Evolutionary conservation across 2,113 vertebrate genomes (phyloP).

Genomic region (Martes martes): DNA sequence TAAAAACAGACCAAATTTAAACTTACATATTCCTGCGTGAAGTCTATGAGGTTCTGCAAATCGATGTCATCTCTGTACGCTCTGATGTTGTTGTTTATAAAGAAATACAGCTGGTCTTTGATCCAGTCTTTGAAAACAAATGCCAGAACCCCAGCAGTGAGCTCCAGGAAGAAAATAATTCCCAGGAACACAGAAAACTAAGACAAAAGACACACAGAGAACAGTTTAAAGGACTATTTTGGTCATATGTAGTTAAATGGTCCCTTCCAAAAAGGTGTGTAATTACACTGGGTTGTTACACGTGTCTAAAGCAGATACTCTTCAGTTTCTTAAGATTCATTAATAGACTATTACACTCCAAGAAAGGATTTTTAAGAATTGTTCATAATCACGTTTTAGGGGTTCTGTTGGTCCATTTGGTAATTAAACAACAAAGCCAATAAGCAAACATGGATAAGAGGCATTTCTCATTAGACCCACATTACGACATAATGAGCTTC

Average conservation of each 20-base stretch:
- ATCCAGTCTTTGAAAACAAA: constrained; percentile 99
- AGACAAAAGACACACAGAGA: constrained; percentile 55
- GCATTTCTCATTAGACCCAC: constrained; percentile 76
- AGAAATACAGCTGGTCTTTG: constrained; percentile 99
- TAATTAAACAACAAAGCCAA: constrained; percentile 73
- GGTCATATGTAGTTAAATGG: background rate
- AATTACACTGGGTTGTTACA: background rate
- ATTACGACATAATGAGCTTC: constrained; percentile 76
- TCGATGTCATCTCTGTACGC: constrained; percentile 98
- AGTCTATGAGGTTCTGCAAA: constrained; percentile 98
- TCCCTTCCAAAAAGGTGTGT: background rate
- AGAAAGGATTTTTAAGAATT: constrained; percentile 36
- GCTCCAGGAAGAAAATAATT: constrained; percentile 99
- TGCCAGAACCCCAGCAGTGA: constrained; percentile 96
- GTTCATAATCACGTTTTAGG: constrained; percentile 49
- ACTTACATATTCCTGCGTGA: constrained; percentile 99
- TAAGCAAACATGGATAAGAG: constrained; percentile 73
- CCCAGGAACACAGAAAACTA: constrained; percentile 99
- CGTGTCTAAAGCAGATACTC: background rate
- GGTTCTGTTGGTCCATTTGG: constrained; percentile 35
- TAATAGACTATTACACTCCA: constrained; percentile 34
- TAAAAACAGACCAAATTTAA: constrained; percentile 42
- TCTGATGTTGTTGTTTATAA: constrained; percentile 99
- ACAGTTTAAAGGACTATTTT: background rate
- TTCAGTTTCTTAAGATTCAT: constrained; percentile 40